These are phyloP conservation scores for Thamnophis sirtalis DNA, from an alignment of 2,113 vertebrate genomes.

Conservation along the genomic window DNA sequence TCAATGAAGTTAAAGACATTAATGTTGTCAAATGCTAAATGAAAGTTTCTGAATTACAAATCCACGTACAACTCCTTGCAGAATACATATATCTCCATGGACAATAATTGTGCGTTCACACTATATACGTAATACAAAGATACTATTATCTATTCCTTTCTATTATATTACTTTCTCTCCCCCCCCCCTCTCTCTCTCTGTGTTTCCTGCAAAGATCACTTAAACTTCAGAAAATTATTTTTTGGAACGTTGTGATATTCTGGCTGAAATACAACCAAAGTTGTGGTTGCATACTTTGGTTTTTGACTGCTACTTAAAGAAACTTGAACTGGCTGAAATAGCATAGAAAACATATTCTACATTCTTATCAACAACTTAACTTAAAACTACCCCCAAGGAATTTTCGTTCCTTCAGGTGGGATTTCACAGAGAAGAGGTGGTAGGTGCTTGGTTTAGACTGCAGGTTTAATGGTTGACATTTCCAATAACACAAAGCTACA, in stretches of 20 bases:
- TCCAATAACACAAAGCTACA: not conserved
- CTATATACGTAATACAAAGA: not conserved
- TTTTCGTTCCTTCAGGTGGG: not conserved
- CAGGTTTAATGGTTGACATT: not conserved
- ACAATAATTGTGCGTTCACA: not conserved
- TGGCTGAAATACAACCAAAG: not conserved
- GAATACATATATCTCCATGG: not conserved
- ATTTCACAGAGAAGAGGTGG: not conserved
- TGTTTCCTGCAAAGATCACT: not conserved
- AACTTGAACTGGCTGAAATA: not conserved
- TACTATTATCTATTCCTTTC: not conserved
- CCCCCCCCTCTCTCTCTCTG: too few species aligned
- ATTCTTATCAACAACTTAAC: not conserved
- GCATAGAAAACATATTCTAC: not conserved
- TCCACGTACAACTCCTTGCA: accelerated
- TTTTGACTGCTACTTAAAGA: not conserved
- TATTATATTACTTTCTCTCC: too few species aligned
- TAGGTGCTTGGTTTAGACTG: not conserved
- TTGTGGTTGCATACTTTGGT: not conserved
- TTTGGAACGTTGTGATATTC: not conserved
- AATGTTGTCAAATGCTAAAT: not conserved
- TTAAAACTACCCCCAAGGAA: not conserved
- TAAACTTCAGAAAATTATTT: not conserved
- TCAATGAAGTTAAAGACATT: accelerated
- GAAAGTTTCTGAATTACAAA: not conserved